Percentiles rank a stretch among this genome's conserved stretches.
Evolutionary conservation across 2,113 vertebrate species (phyloP).

Genomic region (Okapia johnstoni): DNA sequence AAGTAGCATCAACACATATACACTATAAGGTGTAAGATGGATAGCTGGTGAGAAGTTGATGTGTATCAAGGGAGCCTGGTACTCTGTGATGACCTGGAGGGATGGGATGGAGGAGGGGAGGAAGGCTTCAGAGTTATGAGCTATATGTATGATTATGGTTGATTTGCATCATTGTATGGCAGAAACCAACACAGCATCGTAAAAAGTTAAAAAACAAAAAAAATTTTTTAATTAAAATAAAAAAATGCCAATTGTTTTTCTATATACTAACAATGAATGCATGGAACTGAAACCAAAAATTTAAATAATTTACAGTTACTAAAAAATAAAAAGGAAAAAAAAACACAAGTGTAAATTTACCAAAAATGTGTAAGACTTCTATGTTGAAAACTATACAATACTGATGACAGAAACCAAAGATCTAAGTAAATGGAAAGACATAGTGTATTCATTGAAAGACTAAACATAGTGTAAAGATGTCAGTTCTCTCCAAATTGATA

Average conservation of each 20-base stretch:
- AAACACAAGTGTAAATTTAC: neutral
- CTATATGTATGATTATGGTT: neutral
- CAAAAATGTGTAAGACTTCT: neutral
- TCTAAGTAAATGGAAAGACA: neutral
- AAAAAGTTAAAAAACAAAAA: neutral
- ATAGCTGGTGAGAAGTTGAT: neutral
- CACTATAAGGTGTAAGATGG: neutral
- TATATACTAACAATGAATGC: neutral
- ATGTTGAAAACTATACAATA: neutral
- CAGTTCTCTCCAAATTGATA: neutral
- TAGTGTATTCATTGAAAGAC: neutral
- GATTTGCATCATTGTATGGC: neutral
- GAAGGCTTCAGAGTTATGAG: neutral
- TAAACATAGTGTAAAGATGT: neutral
- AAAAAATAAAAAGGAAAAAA: neutral
- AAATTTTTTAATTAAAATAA: neutral
- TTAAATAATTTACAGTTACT: neutral
- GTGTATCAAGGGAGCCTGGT: neutral
- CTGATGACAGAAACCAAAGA: neutral
- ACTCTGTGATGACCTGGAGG: neutral
- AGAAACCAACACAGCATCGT: neutral
- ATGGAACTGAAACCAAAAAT: neutral
- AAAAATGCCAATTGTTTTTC: neutral
- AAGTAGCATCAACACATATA: neutral
- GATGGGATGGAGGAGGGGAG: neutral